Evolutionary conservation across 2,888 invertebrate species (phyloP).

Genomic region (Agrilus mali): DNA sequence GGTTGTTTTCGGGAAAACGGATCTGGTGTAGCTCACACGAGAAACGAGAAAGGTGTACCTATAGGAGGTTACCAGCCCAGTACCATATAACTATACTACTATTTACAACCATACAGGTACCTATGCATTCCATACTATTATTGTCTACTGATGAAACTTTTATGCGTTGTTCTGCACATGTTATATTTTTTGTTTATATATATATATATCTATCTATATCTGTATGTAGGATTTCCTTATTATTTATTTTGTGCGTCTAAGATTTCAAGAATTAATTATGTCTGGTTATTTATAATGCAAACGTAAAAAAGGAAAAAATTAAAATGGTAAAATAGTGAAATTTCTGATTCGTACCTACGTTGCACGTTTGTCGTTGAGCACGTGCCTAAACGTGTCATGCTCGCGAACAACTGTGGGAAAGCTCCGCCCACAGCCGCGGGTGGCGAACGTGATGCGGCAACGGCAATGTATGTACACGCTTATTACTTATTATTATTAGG

Average conservation of each 20-base stretch:
- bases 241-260: too few species aligned
- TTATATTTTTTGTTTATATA: constrained; percentile 2
- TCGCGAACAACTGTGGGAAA: constrained; percentile 31
- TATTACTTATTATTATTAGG: too few species aligned
- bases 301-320: too few species aligned
- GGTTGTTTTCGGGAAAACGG: constrained; percentile 15
- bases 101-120: constrained; percentile 6
- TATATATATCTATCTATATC: too few species aligned
- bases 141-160: too few species aligned
- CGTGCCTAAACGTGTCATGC: constrained; percentile 33
- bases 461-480: too few species aligned
- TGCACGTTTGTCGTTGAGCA: constrained; percentile 35
- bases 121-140: too few species aligned
- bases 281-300: too few species aligned
- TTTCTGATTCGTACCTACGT: constrained; percentile 10
- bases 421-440: constrained; percentile 29
- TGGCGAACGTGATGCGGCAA: constrained; percentile 17
- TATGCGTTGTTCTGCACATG: too few species aligned
- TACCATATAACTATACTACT: constrained; percentile 12
- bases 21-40: too few species aligned
- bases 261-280: too few species aligned
- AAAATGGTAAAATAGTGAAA: neutral
- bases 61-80: constrained; percentile 1
- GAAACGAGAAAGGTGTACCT: neutral
- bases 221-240: too few species aligned